Base-by-base conservation (phyloP, 2,888 invertebrate genomes). In the Drosophila mulleri region DNA sequence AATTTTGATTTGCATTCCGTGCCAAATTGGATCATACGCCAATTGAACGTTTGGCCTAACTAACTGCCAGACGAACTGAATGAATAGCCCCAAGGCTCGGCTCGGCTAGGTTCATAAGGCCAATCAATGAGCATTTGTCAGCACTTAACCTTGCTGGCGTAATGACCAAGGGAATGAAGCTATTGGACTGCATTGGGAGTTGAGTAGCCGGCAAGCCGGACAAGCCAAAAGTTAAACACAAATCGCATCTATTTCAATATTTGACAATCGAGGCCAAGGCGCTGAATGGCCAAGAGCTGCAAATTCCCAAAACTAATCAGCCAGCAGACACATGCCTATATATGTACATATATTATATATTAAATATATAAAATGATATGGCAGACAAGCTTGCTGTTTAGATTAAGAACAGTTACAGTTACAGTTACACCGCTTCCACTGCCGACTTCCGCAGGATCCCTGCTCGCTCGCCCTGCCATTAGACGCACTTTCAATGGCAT, bases 251-350 rank as follows among this genome's bases (percentile, higher is more conserved):
- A 66, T 56, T 64, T 54, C 64, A 58, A 53, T 47, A 54, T 50
- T 71, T 64, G 78, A 64, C 72, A 60, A 64, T 66, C 53, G 70
- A 73, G 67, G 73, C 58, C 63, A 69, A 64, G 63, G 53, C 29
- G 39, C 74, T 66, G 59, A 72, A 63, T 48, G 48, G 48, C 48
- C 54, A 42, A 72, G 71, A 66, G 68, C 71, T 16, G 53, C 29
- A 62, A 82, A 87, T 80, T 87, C 84, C 84, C 84, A 87, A 82
- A 84, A 80, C 88, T 84, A 84, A 84, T 84, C 84, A 84, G 80
- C 64, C 53, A 52, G 35, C 44, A 41, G 37, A 58, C 39, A 35
- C 37, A 14, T 11, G 37, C n/a, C n/a, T 23, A 52, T 6, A 29
- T 16, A 41, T 35, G 29, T 3, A 45, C 11, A 52, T 3, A 37